Percentiles rank a stretch among this genome's conserved stretches.
Conservation (phyloP, 2,113 vertebrate species). For the Castor canadensis region DNA sequence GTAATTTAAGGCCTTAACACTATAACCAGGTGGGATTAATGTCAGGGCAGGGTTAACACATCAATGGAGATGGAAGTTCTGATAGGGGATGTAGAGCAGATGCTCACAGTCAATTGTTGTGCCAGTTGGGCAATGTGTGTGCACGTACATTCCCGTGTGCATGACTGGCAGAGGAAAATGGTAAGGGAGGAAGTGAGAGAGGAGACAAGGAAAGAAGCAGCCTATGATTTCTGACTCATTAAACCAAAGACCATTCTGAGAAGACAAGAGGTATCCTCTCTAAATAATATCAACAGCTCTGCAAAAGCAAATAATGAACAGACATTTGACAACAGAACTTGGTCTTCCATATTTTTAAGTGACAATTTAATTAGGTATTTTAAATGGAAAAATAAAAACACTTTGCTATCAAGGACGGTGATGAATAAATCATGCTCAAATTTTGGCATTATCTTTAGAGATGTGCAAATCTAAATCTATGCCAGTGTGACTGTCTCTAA, state of each 20-base stretch:
- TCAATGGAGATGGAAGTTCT: not conserved
- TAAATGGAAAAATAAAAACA: conserved; percentile 45
- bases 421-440: not conserved
- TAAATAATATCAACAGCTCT: conserved; percentile 38
- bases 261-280: not conserved
- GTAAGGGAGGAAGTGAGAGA: not conserved
- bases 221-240: not conserved
- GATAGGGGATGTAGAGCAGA: not conserved
- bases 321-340: not conserved
- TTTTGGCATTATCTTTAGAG: not conserved
- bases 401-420: not conserved
- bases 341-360: conserved; percentile 40
- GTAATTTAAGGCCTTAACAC: not conserved
- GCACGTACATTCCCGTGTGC: rapidly evolving
- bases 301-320: conserved; percentile 50
- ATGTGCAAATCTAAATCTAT: not conserved
- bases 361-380: conserved; percentile 62
- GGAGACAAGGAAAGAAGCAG: not conserved
- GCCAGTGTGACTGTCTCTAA: not conserved
- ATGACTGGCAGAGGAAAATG: not conserved
- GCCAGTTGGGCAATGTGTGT: not conserved
- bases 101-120: not conserved
- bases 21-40: not conserved
- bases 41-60: not conserved
- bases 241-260: conserved; percentile 43